Percentiles rank a stretch among this genome's conserved stretches.
phyloP scores from a whole-genome alignment of 2,888 invertebrate species.

The Caenorhabditis angaria region DNA sequence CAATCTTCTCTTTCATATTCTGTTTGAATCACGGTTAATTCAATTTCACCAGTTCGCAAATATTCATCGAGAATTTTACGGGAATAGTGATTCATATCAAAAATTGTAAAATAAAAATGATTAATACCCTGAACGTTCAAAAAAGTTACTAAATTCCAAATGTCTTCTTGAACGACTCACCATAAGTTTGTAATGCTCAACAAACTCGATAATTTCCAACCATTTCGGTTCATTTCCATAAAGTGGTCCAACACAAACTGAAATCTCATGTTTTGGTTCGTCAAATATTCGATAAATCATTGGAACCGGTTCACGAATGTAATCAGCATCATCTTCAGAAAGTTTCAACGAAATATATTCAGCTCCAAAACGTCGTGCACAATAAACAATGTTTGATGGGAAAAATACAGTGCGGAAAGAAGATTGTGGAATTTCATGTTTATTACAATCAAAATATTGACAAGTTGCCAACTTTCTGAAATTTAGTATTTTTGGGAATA shows the following conservation, averaged over 20 bases:
- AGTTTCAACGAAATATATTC: background rate
- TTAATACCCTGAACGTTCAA: conserved; percentile 5
- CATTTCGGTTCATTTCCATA: conserved; percentile 1
- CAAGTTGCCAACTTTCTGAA: background rate
- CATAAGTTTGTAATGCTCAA: conserved; percentile 5
- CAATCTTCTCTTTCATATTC: conserved; percentile 21
- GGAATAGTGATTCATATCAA: conserved; percentile 22
- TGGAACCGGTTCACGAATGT: background rate
- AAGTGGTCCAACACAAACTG: background rate
- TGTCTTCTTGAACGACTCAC: background rate
- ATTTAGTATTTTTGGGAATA: background rate
- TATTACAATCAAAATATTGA: background rate
- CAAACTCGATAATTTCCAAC: conserved; percentile 3
- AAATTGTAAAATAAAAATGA: conserved; percentile 27
- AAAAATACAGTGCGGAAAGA: background rate
- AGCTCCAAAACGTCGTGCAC: background rate
- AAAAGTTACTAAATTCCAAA: background rate
- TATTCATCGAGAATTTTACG: conserved; percentile 24
- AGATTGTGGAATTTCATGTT: background rate
- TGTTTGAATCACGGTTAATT: conserved; percentile 12
- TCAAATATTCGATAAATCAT: conserved; percentile 3
- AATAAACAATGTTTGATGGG: background rate
- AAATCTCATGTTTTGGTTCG: background rate
- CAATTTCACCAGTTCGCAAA: conserved; percentile 11
- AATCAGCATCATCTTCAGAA: no score